phyloP scores from a whole-genome alignment of 35 echinoderm and acorn worm genomes.

The Ophioderma brevispina region DNA sequence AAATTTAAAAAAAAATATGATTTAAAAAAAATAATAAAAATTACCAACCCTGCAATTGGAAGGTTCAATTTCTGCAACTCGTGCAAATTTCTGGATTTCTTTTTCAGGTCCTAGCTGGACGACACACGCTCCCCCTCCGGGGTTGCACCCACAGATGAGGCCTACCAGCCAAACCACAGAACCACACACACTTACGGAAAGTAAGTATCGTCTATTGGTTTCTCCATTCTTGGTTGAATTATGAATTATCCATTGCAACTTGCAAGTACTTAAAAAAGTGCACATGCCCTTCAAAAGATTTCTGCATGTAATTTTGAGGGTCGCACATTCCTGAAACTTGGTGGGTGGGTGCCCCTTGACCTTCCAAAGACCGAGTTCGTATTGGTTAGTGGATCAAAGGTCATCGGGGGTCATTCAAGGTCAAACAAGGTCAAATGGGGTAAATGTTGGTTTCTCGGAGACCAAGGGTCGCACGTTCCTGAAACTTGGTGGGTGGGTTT shows the following conservation, averaged over 20 bases:
- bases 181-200: constrained; percentile 66
- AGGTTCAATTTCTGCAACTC: neutral
- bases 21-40: too few relatives aligned
- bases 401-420: too few relatives aligned
- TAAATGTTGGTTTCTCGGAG: too few relatives aligned
- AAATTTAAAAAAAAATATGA: too few relatives aligned
- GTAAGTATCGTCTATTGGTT: constrained; percentile 29
- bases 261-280: neutral
- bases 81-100: neutral
- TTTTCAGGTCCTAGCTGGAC: constrained; percentile 42
- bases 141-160: constrained; percentile 45
- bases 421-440: too few relatives aligned
- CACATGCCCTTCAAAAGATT: neutral
- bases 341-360: neutral
- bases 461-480: too few relatives aligned
- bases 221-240: neutral
- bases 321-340: neutral
- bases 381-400: too few relatives aligned
- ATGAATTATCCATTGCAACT: neutral
- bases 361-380: too few relatives aligned
- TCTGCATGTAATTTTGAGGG: too few relatives aligned
- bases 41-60: neutral
- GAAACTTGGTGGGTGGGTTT: too few relatives aligned
- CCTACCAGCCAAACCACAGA: constrained; percentile 37
- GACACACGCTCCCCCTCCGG: constrained; percentile 48